Percentiles rank a stretch among this genome's conserved stretches.
These are phyloP conservation scores for Archivesica marissinica DNA, from an alignment of 1,140 invertebrate genomes.

Conservation along the genomic window DNA sequence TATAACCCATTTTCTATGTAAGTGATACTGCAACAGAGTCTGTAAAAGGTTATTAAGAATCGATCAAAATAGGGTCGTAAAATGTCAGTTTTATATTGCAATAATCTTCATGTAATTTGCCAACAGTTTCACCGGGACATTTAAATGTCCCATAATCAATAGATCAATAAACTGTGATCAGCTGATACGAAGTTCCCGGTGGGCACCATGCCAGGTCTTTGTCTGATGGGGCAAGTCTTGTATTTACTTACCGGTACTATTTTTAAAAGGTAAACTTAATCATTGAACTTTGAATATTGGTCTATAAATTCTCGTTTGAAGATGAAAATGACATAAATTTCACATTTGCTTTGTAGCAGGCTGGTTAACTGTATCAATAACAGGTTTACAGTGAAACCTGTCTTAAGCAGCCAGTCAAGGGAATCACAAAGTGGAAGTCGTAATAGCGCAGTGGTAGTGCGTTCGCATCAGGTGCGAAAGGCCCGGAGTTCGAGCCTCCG, in stretches of 20 bases:
- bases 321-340: constrained; percentile 7
- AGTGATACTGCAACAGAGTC: background rate
- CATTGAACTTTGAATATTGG: background rate
- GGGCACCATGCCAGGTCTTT: constrained; percentile 54
- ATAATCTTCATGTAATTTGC: constrained; percentile 25
- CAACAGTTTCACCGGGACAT: constrained; percentile 22
- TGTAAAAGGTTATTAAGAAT: background rate
- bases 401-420: too few relatives aligned
- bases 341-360: background rate
- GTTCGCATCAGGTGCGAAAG: too few relatives aligned
- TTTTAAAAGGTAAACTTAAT: constrained; percentile 21
- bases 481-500: too few relatives aligned
- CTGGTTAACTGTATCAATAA: too few relatives aligned
- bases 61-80: background rate
- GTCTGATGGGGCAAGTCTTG: constrained; percentile 4
- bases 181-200: constrained; percentile 40
- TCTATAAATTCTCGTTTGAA: constrained; percentile 18
- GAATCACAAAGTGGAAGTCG: too few relatives aligned
- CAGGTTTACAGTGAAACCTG: too few relatives aligned
- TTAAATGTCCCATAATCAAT: constrained; percentile 37
- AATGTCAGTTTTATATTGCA: background rate
- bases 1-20: constrained; percentile 11
- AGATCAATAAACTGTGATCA: constrained; percentile 50
- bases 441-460: too few relatives aligned
- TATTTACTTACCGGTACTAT: constrained; percentile 30